Evolutionary conservation across 2,113 vertebrate genomes (phyloP).

Genomic region (Plestiodon gilberti): DNA sequence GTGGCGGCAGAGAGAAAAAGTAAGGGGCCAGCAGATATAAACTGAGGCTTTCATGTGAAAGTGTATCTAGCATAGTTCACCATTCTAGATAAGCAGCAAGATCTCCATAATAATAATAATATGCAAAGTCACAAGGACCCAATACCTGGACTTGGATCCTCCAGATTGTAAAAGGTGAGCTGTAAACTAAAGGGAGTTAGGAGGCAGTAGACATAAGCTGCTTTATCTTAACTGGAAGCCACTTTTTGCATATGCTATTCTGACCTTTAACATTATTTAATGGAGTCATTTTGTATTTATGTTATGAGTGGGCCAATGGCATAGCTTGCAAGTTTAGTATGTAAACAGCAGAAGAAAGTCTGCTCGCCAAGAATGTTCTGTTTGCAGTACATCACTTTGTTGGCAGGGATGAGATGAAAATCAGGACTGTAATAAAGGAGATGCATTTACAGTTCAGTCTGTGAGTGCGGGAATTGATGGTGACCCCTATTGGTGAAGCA

Average conservation of each 20-base stretch:
- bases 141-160: slow-evolving; percentile 7
- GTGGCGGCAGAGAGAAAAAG: not conserved
- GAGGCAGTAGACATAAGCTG: slow-evolving; percentile 4
- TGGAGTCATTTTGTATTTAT: not conserved
- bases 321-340: not conserved
- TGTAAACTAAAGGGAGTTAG: not conserved
- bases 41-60: not conserved
- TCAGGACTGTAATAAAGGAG: not conserved
- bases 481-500: slow-evolving; percentile 1
- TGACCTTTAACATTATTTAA: not conserved
- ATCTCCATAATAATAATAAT: slow-evolving; percentile 1
- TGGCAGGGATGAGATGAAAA: not conserved
- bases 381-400: not conserved
- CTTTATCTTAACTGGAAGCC: not conserved
- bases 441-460: not conserved
- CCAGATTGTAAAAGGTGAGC: slow-evolving; percentile 1
- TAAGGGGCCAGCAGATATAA: not conserved
- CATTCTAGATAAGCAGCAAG: not conserved
- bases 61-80: not conserved
- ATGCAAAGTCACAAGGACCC: not conserved
- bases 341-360: slow-evolving; percentile 7
- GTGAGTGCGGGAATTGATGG: not conserved
- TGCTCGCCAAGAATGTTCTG: not conserved
- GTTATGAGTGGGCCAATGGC: not conserved
- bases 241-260: not conserved